Conservation (phyloP, 2,797 vertebrate species). For the Acrossocheilus fasciatus region DNA sequence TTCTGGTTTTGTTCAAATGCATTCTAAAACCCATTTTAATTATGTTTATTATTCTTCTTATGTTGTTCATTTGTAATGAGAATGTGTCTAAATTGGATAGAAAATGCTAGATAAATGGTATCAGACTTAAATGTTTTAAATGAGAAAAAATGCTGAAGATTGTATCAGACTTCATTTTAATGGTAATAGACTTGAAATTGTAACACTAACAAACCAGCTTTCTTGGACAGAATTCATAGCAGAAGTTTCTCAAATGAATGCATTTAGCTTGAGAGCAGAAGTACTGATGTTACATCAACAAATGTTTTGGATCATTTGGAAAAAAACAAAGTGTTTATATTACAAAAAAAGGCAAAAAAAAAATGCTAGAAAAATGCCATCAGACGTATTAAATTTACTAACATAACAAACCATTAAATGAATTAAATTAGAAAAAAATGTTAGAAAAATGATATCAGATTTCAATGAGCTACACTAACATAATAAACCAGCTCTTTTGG, state of each 20-base stretch:
- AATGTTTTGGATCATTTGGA: background rate
- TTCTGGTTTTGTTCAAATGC: background rate
- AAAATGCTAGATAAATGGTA: background rate
- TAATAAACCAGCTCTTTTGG: background rate
- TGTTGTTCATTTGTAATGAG: background rate
- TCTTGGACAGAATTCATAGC: background rate
- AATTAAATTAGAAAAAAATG: background rate
- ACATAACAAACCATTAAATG: background rate
- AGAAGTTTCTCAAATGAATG: background rate
- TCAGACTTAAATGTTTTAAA: background rate
- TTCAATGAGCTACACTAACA: background rate
- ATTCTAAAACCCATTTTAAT: background rate
- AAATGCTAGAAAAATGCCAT: background rate
- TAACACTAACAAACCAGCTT: background rate
- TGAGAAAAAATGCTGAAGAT: background rate
- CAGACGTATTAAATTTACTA: too few species aligned
- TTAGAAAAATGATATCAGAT: background rate
- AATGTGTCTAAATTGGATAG: background rate
- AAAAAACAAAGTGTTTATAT: background rate
- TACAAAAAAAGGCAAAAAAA: too few species aligned
- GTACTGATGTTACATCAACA: background rate
- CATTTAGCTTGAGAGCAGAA: background rate
- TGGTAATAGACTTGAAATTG: background rate
- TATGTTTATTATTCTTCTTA: background rate
- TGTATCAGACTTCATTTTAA: background rate